Evolutionary conservation across 2,797 vertebrate genomes (phyloP).

Genomic region (Helostoma temminkii): DNA sequence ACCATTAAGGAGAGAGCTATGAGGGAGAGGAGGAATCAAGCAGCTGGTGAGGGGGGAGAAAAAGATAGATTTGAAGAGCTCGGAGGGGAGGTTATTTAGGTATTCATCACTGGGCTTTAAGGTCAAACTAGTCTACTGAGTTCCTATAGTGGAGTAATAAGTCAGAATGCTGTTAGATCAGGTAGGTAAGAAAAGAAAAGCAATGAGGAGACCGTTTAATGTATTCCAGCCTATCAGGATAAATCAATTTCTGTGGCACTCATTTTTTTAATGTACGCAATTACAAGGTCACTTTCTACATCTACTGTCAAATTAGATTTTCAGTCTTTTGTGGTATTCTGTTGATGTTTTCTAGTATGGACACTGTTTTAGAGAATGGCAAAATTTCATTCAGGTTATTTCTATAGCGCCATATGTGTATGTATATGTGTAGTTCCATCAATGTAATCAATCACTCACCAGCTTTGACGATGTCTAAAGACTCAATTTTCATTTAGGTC

Average conservation of each 20-base stretch:
- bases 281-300: not conserved
- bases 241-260: not conserved
- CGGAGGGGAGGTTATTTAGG: conserved; percentile 45
- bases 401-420: too few species aligned
- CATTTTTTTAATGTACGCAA: conserved; percentile 10
- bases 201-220: not conserved
- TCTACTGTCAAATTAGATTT: not conserved
- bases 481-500: too few species aligned
- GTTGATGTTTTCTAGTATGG: conserved; percentile 4
- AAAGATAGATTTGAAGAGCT: conserved; percentile 36
- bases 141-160: conserved; percentile 40
- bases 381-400: too few species aligned
- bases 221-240: not conserved
- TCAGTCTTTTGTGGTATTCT: not conserved
- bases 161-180: conserved; percentile 33
- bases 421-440: too few species aligned
- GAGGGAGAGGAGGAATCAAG: not conserved
- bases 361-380: not conserved
- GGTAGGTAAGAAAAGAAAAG: not conserved
- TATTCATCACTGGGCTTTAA: conserved; percentile 61
- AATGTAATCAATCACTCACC: too few species aligned
- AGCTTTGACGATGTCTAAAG: too few species aligned
- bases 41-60: conserved; percentile 12
- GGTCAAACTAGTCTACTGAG: conserved; percentile 49
- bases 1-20: not conserved